These are phyloP conservation scores for Antheraea pernyi DNA, from an alignment of 1,140 invertebrate species.

Conservation along the genomic window DNA sequence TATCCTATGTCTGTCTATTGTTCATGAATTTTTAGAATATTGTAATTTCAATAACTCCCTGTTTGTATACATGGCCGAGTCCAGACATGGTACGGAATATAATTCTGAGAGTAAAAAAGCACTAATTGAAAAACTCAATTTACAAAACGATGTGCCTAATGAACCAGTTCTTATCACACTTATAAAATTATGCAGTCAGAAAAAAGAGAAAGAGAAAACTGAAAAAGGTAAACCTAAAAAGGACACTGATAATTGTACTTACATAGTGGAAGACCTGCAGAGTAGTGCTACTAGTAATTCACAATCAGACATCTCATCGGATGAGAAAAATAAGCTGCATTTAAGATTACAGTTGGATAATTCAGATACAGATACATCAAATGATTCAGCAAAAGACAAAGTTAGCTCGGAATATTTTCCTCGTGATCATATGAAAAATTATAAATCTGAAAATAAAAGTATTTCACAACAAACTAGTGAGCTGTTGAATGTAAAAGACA, in stretches of 20 bases:
- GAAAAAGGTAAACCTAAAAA: slow-evolving; percentile 19
- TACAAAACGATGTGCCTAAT: slow-evolving; percentile 44
- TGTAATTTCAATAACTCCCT: slow-evolving; percentile 75
- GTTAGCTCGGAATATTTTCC: slow-evolving; percentile 68
- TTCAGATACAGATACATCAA: slow-evolving; percentile 70
- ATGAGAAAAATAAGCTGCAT: slow-evolving; percentile 71
- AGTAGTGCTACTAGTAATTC: slow-evolving; percentile 58
- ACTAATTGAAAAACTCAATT: slow-evolving; percentile 55
- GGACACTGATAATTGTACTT: slow-evolving; percentile 65
- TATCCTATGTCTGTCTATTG: slow-evolving; percentile 59
- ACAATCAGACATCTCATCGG: slow-evolving; percentile 66
- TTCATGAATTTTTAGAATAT: slow-evolving; percentile 76
- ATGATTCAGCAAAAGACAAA: slow-evolving; percentile 62
- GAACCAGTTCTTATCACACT: slow-evolving; percentile 61
- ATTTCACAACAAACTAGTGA: slow-evolving; percentile 6
- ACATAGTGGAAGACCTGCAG: slow-evolving; percentile 63
- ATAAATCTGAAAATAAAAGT: slow-evolving; percentile 8
- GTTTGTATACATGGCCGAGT: slow-evolving; percentile 74
- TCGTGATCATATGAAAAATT: slow-evolving; percentile 43
- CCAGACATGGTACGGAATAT: slow-evolving; percentile 70
- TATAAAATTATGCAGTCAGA: slow-evolving; percentile 53
- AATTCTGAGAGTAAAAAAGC: slow-evolving; percentile 52
- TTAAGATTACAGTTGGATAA: slow-evolving; percentile 61
- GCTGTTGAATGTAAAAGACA: not conserved
- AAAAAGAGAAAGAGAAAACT: slow-evolving; percentile 24